These are phyloP conservation scores for Tympanoctomys barrerae DNA, from an alignment of 2,797 vertebrate species.

Conservation along the genomic window DNA sequence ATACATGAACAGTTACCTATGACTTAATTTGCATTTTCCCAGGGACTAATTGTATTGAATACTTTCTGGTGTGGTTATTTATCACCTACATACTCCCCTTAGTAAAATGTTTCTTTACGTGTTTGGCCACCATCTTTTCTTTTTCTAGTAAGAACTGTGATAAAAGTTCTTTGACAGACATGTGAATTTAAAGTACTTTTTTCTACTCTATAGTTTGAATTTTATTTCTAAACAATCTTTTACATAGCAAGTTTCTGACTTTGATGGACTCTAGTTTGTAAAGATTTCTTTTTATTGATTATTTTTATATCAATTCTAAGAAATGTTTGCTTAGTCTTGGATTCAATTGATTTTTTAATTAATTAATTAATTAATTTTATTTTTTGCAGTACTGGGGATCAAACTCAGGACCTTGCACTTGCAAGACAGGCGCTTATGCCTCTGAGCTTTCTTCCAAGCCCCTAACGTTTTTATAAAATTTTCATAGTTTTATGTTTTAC, in stretches of 20 bases:
- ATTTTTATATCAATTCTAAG: not conserved
- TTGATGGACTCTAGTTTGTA: not conserved
- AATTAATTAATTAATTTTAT: not conserved
- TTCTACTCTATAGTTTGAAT: not conserved
- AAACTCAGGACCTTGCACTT: too few relatives aligned
- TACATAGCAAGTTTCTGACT: not conserved
- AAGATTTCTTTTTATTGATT: not conserved
- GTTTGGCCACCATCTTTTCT: not conserved
- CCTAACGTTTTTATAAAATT: not conserved
- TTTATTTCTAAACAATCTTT: not conserved
- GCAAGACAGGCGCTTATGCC: too few relatives aligned
- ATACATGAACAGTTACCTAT: not conserved
- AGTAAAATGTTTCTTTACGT: not conserved
- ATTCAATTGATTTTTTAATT: not conserved
- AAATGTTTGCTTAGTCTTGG: not conserved
- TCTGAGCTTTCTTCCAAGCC: too few relatives aligned
- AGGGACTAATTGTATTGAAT: not conserved
- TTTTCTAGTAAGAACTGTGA: constrained; percentile 11
- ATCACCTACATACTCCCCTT: not conserved
- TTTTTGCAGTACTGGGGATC: too few relatives aligned
- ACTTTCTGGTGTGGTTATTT: not conserved
- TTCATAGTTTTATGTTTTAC: constrained; percentile 26
- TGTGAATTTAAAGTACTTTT: not conserved
- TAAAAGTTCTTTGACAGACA: not conserved
- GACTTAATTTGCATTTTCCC: not conserved